Evolutionary conservation across 2,113 vertebrate genomes (phyloP).

Genomic region (Triplophysa dalaica): DNA sequence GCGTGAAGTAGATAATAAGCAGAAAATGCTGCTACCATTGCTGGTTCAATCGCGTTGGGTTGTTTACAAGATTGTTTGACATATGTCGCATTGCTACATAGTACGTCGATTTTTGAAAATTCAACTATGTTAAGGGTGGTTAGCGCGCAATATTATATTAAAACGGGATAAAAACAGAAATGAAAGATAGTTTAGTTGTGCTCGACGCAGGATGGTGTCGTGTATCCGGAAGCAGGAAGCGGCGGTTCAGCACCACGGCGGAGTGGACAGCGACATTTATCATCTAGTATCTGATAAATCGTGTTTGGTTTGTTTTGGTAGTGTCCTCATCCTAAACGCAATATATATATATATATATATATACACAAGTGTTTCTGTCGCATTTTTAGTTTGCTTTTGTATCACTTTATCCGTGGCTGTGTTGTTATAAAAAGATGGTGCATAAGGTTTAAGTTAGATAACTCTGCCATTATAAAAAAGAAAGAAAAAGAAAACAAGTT

Average conservation of each 20-base stretch:
- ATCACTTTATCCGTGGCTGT: neutral
- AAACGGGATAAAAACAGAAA: neutral
- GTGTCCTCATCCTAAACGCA: neutral
- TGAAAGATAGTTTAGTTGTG: neutral
- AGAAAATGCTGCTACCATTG: neutral
- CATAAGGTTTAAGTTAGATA: neutral
- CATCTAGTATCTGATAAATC: neutral
- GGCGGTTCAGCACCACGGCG: constrained; percentile 65
- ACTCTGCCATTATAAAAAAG: neutral
- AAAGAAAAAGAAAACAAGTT: neutral
- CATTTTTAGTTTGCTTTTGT: neutral
- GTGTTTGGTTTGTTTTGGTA: constrained; percentile 1
- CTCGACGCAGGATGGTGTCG: neutral
- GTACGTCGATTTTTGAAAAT: neutral
- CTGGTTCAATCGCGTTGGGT: neutral
- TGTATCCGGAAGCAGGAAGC: constrained; percentile 32
- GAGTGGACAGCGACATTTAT: constrained; percentile 65
- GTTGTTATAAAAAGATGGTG: neutral
- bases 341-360: neutral
- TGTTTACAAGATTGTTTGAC: neutral
- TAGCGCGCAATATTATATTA: no score
- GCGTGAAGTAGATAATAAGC: neutral
- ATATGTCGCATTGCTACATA: neutral
- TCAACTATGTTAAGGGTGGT: neutral
- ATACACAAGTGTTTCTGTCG: neutral